Evolutionary conservation across 2,888 invertebrate species (phyloP).

Genomic region (Charanyca ferruginea): DNA sequence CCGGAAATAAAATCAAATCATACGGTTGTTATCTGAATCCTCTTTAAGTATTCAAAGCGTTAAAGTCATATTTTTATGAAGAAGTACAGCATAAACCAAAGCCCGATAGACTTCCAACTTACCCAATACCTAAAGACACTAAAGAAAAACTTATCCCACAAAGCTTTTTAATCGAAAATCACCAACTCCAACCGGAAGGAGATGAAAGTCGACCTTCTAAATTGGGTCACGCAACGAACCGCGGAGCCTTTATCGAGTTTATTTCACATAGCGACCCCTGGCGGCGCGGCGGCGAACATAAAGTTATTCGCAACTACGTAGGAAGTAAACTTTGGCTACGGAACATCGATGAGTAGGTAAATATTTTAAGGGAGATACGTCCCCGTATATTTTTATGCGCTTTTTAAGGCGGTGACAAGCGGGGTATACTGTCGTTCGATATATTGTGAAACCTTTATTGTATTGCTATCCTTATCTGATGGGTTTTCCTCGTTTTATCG

Average conservation of each 20-base stretch:
- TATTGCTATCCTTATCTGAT: too few relatives aligned
- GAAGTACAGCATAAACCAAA: not conserved
- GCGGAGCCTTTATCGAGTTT: constrained; percentile 60
- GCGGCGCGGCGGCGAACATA: constrained; percentile 44
- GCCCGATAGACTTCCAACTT: constrained; percentile 34
- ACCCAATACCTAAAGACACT: constrained; percentile 30
- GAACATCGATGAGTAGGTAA: constrained; percentile 49
- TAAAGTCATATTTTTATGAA: not conserved
- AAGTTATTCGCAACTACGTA: constrained; percentile 58
- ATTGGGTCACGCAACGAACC: constrained; percentile 74
- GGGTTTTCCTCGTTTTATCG: not conserved
- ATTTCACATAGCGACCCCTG: constrained; percentile 54
- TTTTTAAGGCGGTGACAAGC: constrained; percentile 53
- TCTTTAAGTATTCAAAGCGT: too few relatives aligned
- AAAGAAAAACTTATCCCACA: constrained; percentile 54
- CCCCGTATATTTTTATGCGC: constrained; percentile 57
- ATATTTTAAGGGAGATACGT: constrained; percentile 59
- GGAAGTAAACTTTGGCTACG: constrained; percentile 38
- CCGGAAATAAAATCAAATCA: too few relatives aligned
- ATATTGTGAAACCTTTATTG: constrained; percentile 51
- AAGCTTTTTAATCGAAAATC: constrained; percentile 70
- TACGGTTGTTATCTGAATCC: too few relatives aligned
- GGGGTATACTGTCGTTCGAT: constrained; percentile 27
- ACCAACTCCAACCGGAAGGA: constrained; percentile 54
- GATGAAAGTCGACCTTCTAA: constrained; percentile 66